Base-by-base conservation (phyloP, 2,888 invertebrate species). In the Harpalus rufipes region DNA sequence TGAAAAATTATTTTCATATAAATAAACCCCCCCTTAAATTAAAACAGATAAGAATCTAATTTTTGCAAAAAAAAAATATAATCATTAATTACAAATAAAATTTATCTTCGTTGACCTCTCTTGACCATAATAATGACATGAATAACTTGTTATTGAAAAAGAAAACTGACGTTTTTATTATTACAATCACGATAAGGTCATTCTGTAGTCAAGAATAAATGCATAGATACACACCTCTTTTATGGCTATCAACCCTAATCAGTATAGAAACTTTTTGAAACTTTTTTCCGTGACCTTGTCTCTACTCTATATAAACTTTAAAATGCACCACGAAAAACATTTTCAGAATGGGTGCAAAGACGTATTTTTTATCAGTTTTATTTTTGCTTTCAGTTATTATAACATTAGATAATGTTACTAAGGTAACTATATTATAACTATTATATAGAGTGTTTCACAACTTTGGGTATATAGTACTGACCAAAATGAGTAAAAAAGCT, bases 31-130 rank as follows among this genome's bases (percentile, higher is more conserved):
- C 44, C 83, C 61, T 25, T 68, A 72, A 5, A 32, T 61, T 72
- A 44, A 68, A 39, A 10, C 5, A 74, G 72, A 82, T 82, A 59
- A 44, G 61, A 74, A 83, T 83, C 83, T 58, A 51, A 82, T 72
- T 82, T 82, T 82, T 51, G 7, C 72, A 82, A 72, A 72, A 82
- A 72, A 82, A 68, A 58, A 61, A 61, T 83, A 74, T 83, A 74
- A 83, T 83, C 83, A 56, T 25, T 58, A 82, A 82, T 72, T 82
- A 82, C 72, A 82, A 82, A 82, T 74, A 82, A 82, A 81, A 16
- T 68, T 82, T 82, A 82, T 82, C 74, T 39, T 18, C 32, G 25
- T 58, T 82, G 74, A 82, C 82, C 82, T 82, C 82, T 81, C 14
- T 74, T 82, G 82, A 56, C 74, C 82, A 82, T 56, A 32, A 32